A percentile compares a stretch with the other conserved stretches of the same genome.
Conservation (phyloP, 2,797 vertebrate genomes). For the Geotria australis region DNA sequence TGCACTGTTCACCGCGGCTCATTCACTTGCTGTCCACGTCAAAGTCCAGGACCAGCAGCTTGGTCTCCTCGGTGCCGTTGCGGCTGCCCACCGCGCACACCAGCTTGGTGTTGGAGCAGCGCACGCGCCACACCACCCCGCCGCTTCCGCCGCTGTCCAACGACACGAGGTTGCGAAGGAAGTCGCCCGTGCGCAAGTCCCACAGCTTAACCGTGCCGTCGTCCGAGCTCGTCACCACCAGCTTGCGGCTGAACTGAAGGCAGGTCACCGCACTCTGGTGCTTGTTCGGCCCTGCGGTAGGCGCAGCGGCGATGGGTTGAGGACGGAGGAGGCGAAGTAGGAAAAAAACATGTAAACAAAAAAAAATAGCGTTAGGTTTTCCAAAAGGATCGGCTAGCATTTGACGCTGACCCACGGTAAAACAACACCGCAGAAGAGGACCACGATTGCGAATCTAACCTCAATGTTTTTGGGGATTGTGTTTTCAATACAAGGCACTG, state of each 20-base stretch:
- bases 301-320: neutral
- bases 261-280: constrained; percentile 99
- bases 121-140: constrained; percentile 91
- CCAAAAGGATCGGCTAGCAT: too few relatives aligned
- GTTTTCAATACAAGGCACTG: too few relatives aligned
- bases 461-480: too few relatives aligned
- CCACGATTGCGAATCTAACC: too few relatives aligned
- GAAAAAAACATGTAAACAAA: neutral
- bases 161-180: constrained; percentile 96
- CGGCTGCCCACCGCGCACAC: constrained; percentile 95
- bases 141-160: constrained; percentile 98
- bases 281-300: constrained; percentile 62
- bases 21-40: constrained; percentile 97
- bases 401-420: too few relatives aligned
- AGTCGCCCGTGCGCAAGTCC: constrained; percentile 98
- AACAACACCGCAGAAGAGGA: too few relatives aligned
- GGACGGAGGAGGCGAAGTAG: neutral
- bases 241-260: constrained; percentile 99
- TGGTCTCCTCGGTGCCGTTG: constrained; percentile 97
- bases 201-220: constrained; percentile 97
- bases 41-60: constrained; percentile 99
- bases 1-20: too few relatives aligned
- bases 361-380: too few relatives aligned
- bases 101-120: constrained; percentile 95
- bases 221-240: constrained; percentile 98